These are phyloP conservation scores for Bovichtus variegatus DNA, from an alignment of 2,797 vertebrate genomes.

Conservation along the genomic window DNA sequence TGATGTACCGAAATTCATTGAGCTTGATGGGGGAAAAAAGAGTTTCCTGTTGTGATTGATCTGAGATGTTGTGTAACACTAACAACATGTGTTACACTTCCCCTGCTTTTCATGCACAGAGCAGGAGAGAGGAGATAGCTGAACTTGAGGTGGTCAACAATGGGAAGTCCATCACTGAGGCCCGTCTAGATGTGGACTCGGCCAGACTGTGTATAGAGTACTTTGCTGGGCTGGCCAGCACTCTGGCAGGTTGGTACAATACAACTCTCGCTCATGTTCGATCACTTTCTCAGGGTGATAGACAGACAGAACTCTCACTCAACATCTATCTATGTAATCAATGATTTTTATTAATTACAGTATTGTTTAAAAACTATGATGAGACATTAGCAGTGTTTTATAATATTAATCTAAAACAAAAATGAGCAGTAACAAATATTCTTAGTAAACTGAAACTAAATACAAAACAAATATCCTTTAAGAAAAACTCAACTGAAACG, in stretches of 20 bases:
- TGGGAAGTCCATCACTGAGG: constrained; percentile 95
- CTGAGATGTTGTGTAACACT: background rate
- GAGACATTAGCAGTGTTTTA: background rate
- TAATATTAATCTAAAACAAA: too few relatives aligned
- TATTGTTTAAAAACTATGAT: background rate
- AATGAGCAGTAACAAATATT: too few relatives aligned
- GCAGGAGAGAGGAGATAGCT: constrained; percentile 85
- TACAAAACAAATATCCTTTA: too few relatives aligned
- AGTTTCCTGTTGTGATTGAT: background rate
- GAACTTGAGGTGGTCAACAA: constrained; percentile 93
- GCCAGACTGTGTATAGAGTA: constrained; percentile 94
- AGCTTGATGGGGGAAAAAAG: background rate
- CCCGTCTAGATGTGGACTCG: constrained; percentile 90
- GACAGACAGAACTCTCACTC: background rate
- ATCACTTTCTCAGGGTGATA: background rate
- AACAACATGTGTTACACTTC: background rate
- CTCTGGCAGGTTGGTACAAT: constrained; percentile 86
- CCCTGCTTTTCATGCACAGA: constrained; percentile 78
- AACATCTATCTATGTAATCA: background rate
- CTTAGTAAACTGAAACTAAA: too few relatives aligned
- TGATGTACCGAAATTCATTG: background rate
- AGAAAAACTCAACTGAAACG: too few relatives aligned
- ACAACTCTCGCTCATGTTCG: background rate
- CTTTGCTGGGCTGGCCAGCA: constrained; percentile 90
- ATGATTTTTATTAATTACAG: background rate